Conservation (phyloP, 2,888 invertebrate genomes). For the Miltochrista miniata region DNA sequence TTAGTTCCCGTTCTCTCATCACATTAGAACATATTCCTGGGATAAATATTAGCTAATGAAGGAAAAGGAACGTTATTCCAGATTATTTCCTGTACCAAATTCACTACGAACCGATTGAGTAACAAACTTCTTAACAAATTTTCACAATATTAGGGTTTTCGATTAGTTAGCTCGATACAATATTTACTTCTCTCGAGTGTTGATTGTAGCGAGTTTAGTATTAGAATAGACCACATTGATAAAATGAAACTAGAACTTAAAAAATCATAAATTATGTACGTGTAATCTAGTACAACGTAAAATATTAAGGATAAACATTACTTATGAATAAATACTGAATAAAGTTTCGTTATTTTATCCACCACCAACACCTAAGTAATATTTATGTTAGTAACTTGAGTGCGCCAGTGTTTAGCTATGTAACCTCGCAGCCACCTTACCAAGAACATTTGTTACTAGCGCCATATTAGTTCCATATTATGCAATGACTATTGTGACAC, state of each 20-base stretch:
- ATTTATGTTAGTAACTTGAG: slow-evolving; percentile 61
- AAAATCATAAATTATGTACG: slow-evolving; percentile 62
- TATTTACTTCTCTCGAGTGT: too few species aligned
- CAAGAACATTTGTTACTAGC: slow-evolving; percentile 1
- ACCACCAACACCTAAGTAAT: slow-evolving; percentile 71
- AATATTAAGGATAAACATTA: slow-evolving; percentile 69
- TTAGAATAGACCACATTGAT: not conserved
- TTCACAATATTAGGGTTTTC: too few species aligned
- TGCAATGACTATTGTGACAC: too few species aligned
- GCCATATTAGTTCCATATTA: too few species aligned
- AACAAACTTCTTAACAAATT: too few species aligned
- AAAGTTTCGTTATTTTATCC: slow-evolving; percentile 67
- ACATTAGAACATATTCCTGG: too few species aligned
- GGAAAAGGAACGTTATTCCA: too few species aligned
- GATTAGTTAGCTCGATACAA: too few species aligned
- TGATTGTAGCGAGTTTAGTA: not conserved
- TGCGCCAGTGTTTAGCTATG: slow-evolving; percentile 42
- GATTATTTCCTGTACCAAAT: too few species aligned
- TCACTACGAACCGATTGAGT: too few species aligned
- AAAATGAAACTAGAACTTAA: slow-evolving; percentile 53
- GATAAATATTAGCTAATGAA: too few species aligned
- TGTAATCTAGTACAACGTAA: slow-evolving; percentile 58
- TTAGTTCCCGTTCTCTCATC: too few species aligned
- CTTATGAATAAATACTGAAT: slow-evolving; percentile 69
- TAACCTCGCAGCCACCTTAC: slow-evolving; percentile 17